phyloP scores from a whole-genome alignment of 2,888 invertebrate genomes.

The Lepidocyrtoides sp. region DNA sequence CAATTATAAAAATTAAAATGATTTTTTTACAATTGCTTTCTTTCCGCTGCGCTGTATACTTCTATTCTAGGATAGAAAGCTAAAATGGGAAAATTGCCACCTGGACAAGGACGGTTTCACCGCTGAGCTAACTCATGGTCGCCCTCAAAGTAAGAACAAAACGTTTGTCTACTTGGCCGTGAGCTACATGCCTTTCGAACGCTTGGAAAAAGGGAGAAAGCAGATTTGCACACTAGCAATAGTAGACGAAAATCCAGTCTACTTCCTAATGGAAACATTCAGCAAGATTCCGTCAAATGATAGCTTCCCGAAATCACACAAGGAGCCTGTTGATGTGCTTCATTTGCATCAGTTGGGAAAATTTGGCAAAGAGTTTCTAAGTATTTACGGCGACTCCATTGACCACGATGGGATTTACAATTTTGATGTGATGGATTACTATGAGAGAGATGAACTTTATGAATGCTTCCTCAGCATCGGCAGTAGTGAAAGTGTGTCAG shows the following conservation, averaged over 20 bases:
- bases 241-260: slow-evolving; percentile 13
- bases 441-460: slow-evolving; percentile 6
- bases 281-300: slow-evolving; percentile 56
- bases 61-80: slow-evolving; percentile 25
- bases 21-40: not conserved
- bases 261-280: slow-evolving; percentile 51
- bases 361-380: slow-evolving; percentile 48
- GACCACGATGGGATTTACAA: slow-evolving; percentile 62
- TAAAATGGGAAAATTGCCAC: slow-evolving; percentile 54
- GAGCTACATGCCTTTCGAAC: not conserved
- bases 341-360: slow-evolving; percentile 36
- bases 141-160: slow-evolving; percentile 42
- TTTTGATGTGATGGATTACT: slow-evolving; percentile 27
- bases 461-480: slow-evolving; percentile 65
- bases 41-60: not conserved
- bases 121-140: slow-evolving; percentile 38
- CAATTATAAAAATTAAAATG: too few species aligned
- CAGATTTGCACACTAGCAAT: not conserved
- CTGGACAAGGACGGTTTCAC: slow-evolving; percentile 26
- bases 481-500: slow-evolving; percentile 26
- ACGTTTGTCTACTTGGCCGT: slow-evolving; percentile 38
- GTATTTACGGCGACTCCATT: slow-evolving; percentile 42
- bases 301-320: not conserved
- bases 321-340: not conserved
- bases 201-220: not conserved